Evolutionary conservation across 2,888 invertebrate species (phyloP), one percentile per base, ranked within the genome.

Genomic region (Chrysomela aeneicollis): DNA sequence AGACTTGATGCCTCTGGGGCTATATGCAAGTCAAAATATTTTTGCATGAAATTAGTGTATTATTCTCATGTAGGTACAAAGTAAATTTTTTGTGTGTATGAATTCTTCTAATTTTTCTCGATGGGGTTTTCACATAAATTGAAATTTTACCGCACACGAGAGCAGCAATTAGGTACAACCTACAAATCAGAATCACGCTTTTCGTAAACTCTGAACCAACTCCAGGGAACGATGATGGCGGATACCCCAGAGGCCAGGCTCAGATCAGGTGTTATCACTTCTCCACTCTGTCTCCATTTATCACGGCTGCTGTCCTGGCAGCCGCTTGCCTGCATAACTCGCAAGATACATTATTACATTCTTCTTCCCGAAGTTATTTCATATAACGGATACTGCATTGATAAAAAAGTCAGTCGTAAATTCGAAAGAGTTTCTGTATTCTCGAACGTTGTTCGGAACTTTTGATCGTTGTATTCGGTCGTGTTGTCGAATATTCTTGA

Each of bases 241-340:
- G 32, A 59, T 59, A 54, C 59, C 54, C 35, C 30, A 51, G 52
- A 35, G 62, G 42, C 59, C 46, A 61, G 22, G 74, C 72, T 75
- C 74, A 78, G 78, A 79, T 78, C 79, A 79, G 78, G 78, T 78
- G 78, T 78, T 79, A 79, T 77, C 78, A 73, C 77, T 76, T 79
- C 77, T 77, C 74, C 74, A 77, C 78, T 79, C 76, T 76, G 78
- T 79, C 78, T 79, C 78, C 77, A 78, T 79, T 78, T 77, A 76
- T 79, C 75, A 78, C 71, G 51, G 62, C 63, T 6, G 68, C 70
- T 73, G 76, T 77, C 76, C 69, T 64, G 68, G 69, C 64, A 57
- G 66, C 70, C 66, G 64, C 50, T 62, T 54, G 64, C 66, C 52
- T 42, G 15, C 42, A 42, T 42, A 42, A 42, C 42, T 42, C 42